Base-by-base conservation (phyloP, 2,888 invertebrate species). In the Acronicta alni region DNA sequence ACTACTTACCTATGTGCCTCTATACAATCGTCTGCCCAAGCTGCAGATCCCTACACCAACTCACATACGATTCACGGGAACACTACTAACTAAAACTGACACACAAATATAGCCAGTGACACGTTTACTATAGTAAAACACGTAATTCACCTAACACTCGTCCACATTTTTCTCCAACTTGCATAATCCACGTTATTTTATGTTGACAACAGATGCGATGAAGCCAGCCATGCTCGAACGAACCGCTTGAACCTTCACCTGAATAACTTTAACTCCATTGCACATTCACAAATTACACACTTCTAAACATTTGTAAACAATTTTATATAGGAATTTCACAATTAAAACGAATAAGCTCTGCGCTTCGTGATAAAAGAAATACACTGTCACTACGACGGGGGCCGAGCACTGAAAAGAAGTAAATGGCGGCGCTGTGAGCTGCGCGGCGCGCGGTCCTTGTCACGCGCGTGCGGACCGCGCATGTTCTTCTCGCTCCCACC, bases 141-240 rank as follows among this genome's bases (percentile, higher is more conserved):
- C 77, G 44, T 76, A 73, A 89, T 92, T 92, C 92, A 93, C 92
- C 93, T 91, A 91, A 91, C 84, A 89, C 83, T 87, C 86, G 86
- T 88, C 86, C 90, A 90, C 89, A 93, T 92, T 89, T 88, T 89
- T 85, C 85, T 88, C 87, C 89, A 89, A 89, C 92, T 92, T 92
- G 93, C 92, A 92, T 92, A 93, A 92, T 94, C 89, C 91, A 89
- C 86, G 87, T 88, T 92, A 91, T 92, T 91, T 89, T 86, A 87
- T 90, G 86, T 91, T 91, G 91, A 93, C 90, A 91, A 91, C 90
- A 88, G 90, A 90, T 87, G 89, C 88, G 82, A 86, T 79, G 77
- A 82, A 84, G 85, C 87, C 88, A 88, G 85, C 88, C 93, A 93
- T 92, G 73, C 82, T 89, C 85, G 82, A 79, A 82, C 77, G 73